phyloP scores from a whole-genome alignment of 2,797 vertebrate genomes.

The Borostomias antarcticus region DNA sequence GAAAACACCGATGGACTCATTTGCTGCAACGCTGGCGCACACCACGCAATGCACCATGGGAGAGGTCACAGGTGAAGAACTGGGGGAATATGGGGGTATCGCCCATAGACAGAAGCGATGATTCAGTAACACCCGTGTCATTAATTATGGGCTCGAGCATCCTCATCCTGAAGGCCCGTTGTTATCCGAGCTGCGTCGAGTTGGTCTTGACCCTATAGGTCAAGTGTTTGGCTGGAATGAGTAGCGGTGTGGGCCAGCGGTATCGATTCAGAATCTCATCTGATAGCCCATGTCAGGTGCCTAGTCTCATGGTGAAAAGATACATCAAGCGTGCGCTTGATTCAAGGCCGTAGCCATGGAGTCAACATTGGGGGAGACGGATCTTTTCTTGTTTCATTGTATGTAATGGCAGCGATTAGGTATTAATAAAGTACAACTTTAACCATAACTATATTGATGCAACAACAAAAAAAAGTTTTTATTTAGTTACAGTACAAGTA shows the following conservation, averaged over 20 bases:
- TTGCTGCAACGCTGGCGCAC: neutral
- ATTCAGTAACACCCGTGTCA: slow-evolving; percentile 27
- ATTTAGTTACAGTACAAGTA: too few species aligned
- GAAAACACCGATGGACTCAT: neutral
- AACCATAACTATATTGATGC: too few species aligned
- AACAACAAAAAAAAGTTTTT: too few species aligned
- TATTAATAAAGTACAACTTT: too few species aligned
- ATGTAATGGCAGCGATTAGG: too few species aligned
- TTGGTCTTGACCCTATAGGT: slow-evolving; percentile 50
- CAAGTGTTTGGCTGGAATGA: slow-evolving; percentile 47
- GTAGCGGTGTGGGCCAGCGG: slow-evolving; percentile 36
- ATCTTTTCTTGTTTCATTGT: too few species aligned
- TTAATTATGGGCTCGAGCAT: slow-evolving; percentile 47
- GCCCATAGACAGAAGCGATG: slow-evolving; percentile 4
- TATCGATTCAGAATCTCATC: slow-evolving; percentile 59
- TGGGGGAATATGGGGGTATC: neutral
- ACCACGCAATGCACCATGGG: neutral
- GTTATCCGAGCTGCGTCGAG: slow-evolving; percentile 63
- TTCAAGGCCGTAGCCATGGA: too few species aligned
- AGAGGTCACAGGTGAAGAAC: neutral
- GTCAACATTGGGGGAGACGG: too few species aligned
- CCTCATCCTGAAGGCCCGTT: slow-evolving; percentile 41
- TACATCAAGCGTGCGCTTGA: slow-evolving; percentile 50
- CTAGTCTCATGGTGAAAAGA: slow-evolving; percentile 46
- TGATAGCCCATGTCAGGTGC: slow-evolving; percentile 40